Evolutionary conservation across 1,140 invertebrate species (phyloP).

Genomic region (Dreissena rostriformis): DNA sequence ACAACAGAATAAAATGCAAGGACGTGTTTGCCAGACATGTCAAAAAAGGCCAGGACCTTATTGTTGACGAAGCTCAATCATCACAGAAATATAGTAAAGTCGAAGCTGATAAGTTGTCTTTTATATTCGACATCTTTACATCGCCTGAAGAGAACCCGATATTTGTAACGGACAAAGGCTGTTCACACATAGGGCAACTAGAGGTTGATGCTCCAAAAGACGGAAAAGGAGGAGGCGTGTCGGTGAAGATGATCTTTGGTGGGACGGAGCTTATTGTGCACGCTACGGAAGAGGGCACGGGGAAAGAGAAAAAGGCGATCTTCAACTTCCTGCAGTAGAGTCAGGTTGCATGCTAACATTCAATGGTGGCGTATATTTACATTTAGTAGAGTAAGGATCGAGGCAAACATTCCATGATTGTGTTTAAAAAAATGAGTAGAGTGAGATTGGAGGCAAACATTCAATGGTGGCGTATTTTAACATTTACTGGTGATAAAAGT

Average conservation of each 20-base stretch:
- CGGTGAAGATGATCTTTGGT: slow-evolving; percentile 47
- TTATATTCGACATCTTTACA: slow-evolving; percentile 36
- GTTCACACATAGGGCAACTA: slow-evolving; percentile 34
- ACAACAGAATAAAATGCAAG: slow-evolving; percentile 20
- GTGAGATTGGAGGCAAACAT: too few relatives aligned
- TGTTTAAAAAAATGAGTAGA: too few relatives aligned
- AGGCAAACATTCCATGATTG: too few relatives aligned
- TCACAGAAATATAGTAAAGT: slow-evolving; percentile 30
- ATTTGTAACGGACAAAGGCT: slow-evolving; percentile 46
- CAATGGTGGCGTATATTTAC: too few relatives aligned
- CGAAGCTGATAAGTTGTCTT: slow-evolving; percentile 22
- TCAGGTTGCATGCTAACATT: too few relatives aligned
- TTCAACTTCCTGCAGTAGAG: slow-evolving; percentile 46
- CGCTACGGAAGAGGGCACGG: slow-evolving; percentile 44
- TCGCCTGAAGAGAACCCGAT: slow-evolving; percentile 35
- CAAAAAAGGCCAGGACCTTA: slow-evolving; percentile 36
- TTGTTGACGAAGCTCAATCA: slow-evolving; percentile 7
- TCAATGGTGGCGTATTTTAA: too few relatives aligned
- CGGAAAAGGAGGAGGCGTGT: slow-evolving; percentile 35
- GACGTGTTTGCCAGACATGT: slow-evolving; percentile 49
- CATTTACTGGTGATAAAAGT: too few relatives aligned
- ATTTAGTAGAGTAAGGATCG: too few relatives aligned
- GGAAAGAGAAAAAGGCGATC: slow-evolving; percentile 16
- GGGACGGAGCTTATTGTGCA: slow-evolving; percentile 50
- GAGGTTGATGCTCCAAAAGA: slow-evolving; percentile 29